Evolutionary conservation across 1,140 invertebrate genomes (phyloP).

Genomic region (Eumeta japonica): DNA sequence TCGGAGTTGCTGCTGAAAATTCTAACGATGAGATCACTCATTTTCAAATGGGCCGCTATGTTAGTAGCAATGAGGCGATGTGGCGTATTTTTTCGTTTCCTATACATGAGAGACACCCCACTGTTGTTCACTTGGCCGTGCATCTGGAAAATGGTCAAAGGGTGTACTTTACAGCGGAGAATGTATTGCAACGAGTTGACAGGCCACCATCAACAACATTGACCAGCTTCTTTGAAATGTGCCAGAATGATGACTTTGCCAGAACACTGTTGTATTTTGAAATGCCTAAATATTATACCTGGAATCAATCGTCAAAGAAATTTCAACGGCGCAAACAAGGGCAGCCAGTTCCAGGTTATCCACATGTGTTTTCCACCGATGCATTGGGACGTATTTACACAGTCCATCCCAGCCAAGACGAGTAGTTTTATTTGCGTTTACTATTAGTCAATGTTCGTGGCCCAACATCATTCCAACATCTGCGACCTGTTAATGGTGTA

Average conservation of each 20-base stretch:
- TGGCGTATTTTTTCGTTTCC: no score
- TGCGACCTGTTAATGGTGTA: constrained; percentile 45
- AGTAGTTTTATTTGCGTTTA: constrained; percentile 39
- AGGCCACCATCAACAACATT: constrained; percentile 43
- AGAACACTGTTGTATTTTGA: constrained; percentile 36
- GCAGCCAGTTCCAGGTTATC: constrained; percentile 18
- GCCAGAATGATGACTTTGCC: constrained; percentile 30
- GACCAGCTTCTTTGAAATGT: constrained; percentile 38
- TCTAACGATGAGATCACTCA: constrained; percentile 42
- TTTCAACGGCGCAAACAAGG: constrained; percentile 25
- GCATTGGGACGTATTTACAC: constrained; percentile 30
- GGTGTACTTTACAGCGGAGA: no score
- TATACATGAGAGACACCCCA: no score
- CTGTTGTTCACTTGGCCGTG: constrained; percentile 38
- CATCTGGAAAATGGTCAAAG: no score
- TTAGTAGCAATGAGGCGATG: no score
- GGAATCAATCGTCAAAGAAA: constrained; percentile 22
- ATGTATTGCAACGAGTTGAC: no score
- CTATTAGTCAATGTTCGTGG: constrained; percentile 49
- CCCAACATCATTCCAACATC: constrained; percentile 45
- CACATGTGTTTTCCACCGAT: constrained; percentile 17
- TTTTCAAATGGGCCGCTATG: no score
- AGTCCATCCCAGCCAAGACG: constrained; percentile 29
- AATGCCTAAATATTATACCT: constrained; percentile 34
- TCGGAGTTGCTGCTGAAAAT: no score